Conservation (phyloP, 2,797 vertebrate species). For the Yasuhikotakia modesta region DNA sequence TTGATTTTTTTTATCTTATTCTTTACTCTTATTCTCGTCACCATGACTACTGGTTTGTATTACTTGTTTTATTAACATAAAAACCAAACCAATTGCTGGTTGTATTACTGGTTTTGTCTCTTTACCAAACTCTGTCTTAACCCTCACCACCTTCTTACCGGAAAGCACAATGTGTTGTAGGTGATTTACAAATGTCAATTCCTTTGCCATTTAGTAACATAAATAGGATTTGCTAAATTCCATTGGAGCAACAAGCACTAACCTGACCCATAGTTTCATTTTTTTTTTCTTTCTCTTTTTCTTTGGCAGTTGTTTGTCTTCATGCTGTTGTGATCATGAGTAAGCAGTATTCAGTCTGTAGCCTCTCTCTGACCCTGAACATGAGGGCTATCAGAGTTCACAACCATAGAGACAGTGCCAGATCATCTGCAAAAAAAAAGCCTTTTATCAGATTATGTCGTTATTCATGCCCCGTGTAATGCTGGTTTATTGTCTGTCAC, state of each 20-base stretch:
- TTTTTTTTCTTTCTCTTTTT: conserved; percentile 18
- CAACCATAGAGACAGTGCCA: conserved; percentile 45
- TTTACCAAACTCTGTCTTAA: conserved; percentile 50
- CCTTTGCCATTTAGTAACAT: conserved; percentile 50
- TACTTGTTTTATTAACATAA: too few relatives aligned
- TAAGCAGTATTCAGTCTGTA: conserved; percentile 57
- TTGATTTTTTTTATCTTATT: not conserved
- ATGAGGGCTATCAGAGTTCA: conserved; percentile 42
- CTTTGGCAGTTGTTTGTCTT: conserved; percentile 64
- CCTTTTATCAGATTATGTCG: conserved; percentile 41
- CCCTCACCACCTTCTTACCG: conserved; percentile 54
- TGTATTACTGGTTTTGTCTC: conserved; percentile 47
- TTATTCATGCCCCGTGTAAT: conserved; percentile 44
- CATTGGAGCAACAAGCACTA: conserved; percentile 44
- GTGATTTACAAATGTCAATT: conserved; percentile 55
- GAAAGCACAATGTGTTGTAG: conserved; percentile 51
- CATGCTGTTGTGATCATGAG: conserved; percentile 72
- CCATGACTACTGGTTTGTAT: too few relatives aligned
- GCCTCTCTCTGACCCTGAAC: conserved; percentile 54
- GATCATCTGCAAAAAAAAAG: conserved; percentile 31
- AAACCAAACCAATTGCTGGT: too few relatives aligned
- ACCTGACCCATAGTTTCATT: conserved; percentile 50
- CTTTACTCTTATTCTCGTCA: not conserved
- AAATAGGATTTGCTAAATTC: conserved; percentile 58
- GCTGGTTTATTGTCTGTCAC: conserved; percentile 40